These are phyloP conservation scores for Luffia ferchaultella DNA, from an alignment of 2,888 invertebrate species.

Conservation along the genomic window DNA sequence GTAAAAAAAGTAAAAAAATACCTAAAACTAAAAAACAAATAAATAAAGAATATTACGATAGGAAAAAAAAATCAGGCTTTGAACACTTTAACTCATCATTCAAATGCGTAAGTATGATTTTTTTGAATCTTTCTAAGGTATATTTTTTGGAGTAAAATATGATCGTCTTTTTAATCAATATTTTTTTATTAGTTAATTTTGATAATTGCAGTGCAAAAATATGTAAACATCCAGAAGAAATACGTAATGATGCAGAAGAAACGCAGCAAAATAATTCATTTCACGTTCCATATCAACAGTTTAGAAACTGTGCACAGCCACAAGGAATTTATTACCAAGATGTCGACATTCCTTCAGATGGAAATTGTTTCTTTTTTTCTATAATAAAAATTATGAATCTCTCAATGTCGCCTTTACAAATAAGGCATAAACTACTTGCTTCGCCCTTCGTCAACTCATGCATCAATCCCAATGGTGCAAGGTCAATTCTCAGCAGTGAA, in stretches of 20 bases:
- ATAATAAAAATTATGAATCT: slow-evolving; percentile 25
- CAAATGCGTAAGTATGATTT: no score
- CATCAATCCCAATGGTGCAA: slow-evolving; percentile 26
- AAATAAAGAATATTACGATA: no score
- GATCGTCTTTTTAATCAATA: no score
- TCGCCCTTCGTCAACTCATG: slow-evolving; percentile 28
- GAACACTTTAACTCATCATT: no score
- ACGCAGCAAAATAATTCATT: not conserved
- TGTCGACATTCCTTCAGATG: slow-evolving; percentile 21
- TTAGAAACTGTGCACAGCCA: slow-evolving; percentile 21
- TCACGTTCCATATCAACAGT: slow-evolving; percentile 15
- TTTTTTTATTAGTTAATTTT: no score
- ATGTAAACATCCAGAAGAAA: not conserved
- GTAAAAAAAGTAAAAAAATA: no score
- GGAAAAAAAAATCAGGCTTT: no score
- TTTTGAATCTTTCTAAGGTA: no score
- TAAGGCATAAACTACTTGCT: slow-evolving; percentile 25
- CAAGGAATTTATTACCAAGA: slow-evolving; percentile 23
- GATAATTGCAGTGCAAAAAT: no score
- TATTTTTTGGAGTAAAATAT: no score
- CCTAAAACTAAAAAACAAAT: no score
- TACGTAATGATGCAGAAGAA: not conserved
- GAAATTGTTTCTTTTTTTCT: slow-evolving; percentile 21
- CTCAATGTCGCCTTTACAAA: slow-evolving; percentile 23
- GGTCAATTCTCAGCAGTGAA: slow-evolving; percentile 23